Evolutionary conservation across 2,888 invertebrate species (phyloP), one percentile per base, ranked within the genome.

Genomic region (Chrysolina americana): DNA sequence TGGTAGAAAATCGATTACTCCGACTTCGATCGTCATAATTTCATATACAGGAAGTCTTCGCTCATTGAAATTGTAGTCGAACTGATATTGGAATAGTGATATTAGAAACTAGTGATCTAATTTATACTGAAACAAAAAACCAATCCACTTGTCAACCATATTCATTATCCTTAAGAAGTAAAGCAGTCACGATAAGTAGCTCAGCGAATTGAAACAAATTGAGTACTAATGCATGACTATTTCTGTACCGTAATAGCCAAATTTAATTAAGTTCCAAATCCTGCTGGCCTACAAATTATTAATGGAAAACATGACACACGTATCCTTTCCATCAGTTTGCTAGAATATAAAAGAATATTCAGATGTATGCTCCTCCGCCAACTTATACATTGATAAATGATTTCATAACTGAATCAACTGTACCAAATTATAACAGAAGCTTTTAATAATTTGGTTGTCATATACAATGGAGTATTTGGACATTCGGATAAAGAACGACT

Each of bases 161-260:
- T 36, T 36, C 8, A 59, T 59, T 28, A 59, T 36, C 36, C 10
- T 28, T 10, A 36, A 17, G n/a, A 59, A 59, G 36, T n/a, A 15
- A 28, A 59, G 28, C 36, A 15, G 59, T 36, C 59, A 59, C n/a
- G 50, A 59, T 28, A 59, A 59, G 59, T 59, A 59, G 59, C 28
- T 59, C 59, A 59, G 28, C n/a, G 59, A 59, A 59, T 36, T 36
- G 28, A 59, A 59, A 36, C n/a, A 59, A 59, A 59, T 59, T 59
- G 59, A 28, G 59, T 36, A 59, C 59, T 59, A 59, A 59, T 17
- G 59, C 59, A 59, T 53, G 21, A 19, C 53, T 53, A 21, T 59
- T 59, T 65, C 53, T 65, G 23, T 65, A 69, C 73, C 68, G 69
- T 69, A 74, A 71, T 70, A 65, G 70, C 65, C 59, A 64, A 44